Evolutionary conservation across 2,797 vertebrate species (phyloP).

Genomic region (Pipistrellus pygmaeus): DNA sequence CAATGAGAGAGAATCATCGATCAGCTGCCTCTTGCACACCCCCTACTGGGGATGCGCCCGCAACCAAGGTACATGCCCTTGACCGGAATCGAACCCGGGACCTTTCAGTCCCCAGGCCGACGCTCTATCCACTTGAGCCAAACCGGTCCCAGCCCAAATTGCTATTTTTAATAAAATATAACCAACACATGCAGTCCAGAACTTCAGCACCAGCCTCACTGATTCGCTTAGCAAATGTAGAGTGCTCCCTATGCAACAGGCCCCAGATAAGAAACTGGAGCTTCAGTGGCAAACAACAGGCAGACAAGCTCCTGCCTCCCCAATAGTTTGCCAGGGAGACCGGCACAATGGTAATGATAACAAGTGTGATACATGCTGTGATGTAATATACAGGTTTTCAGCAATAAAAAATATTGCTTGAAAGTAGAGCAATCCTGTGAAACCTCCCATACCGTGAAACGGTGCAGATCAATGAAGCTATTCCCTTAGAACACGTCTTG

Average conservation of each 20-base stretch:
- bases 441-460: neutral
- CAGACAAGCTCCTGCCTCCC: neutral
- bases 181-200: neutral
- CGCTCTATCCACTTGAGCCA: no score
- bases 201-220: neutral
- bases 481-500: neutral
- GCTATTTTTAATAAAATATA: constrained; percentile 17
- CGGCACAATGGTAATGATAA: neutral
- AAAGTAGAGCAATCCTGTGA: neutral
- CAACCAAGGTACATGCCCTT: no score
- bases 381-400: neutral
- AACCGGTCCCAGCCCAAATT: no score
- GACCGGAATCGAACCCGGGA: no score
- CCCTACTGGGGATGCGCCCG: no score
- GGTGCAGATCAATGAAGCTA: neutral
- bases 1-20: no score
- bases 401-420: neutral
- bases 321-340: neutral
- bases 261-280: neutral
- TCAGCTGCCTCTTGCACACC: no score
- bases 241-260: neutral
- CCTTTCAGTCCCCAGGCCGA: no score
- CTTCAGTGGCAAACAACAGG: neutral
- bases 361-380: neutral
- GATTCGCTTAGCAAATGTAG: neutral